Base-by-base conservation (phyloP, 2,113 vertebrate species). In the Trichomycterus rosablanca region DNA sequence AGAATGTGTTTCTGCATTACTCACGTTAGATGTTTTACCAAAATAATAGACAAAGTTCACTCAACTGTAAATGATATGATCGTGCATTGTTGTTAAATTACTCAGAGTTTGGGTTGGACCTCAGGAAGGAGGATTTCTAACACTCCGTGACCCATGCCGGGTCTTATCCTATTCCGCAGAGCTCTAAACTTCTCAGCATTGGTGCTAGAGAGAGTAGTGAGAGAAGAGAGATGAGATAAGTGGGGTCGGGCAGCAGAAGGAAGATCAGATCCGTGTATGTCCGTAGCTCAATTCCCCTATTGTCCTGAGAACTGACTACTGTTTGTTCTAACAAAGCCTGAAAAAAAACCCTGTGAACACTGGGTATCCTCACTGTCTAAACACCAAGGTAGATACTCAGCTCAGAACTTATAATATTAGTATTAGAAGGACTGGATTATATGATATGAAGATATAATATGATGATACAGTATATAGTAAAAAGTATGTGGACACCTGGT, bases 161-260 rank as follows among this genome's bases (percentile, higher is more conserved):
- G 19, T 15, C 37, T 37, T 4, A 1, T 15, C n/a, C 20, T 20
- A 16, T 32, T 34, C 30, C 32, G 23, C 20, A 20, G 16, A 34
- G 19, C 39, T 49, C 43, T 4, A 20, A 56, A 26, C 58, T 54
- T 26, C 56, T 69, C 30, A 18, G 60, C 43, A 28, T 46, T 51
- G 60, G 37, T 30, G 18, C 70, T n/a, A 37, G 48, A 55, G 28
- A 32, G 15, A 53, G n/a, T n/a, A n/a, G n/a, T n/a, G n/a, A n/a
- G n/a, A n/a, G n/a, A n/a, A n/a, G 56, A 62, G 67, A 70, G 77
- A 83, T 84, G 83, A 85, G 80, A 82, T 84, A 82, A 85, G 81
- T 83, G 83, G 74, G 74, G 73, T 74, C 71, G 59, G 82, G 57
- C 68, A 48, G 61, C 24, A 32, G 43, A 51, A 50, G 45, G 58